These are phyloP conservation scores for Molossus alvarezi DNA, from an alignment of 2,797 vertebrate species.

Conservation along the genomic window DNA sequence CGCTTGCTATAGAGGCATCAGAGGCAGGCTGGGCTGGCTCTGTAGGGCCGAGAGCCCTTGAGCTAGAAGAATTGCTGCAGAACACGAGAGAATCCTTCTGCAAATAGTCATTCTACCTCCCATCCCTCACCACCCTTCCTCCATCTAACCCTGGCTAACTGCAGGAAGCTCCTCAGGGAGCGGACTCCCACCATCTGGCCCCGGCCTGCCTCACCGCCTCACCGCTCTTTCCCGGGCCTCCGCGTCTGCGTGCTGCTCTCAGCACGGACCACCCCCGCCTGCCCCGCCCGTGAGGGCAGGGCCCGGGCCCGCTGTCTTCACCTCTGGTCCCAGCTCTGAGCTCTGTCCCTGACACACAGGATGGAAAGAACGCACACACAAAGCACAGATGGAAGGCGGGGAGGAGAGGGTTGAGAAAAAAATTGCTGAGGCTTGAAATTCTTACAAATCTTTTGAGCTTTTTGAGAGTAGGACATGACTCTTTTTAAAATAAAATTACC, in stretches of 20 bases:
- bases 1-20: not conserved
- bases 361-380: accelerated
- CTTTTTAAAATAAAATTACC: not conserved
- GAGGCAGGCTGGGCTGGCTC: not conserved
- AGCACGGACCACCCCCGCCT: not conserved
- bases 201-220: not conserved
- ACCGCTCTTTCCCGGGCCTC: not conserved
- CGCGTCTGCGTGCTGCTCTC: not conserved
- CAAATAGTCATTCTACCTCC: no score
- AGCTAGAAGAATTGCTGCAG: not conserved
- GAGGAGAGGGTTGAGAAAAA: not conserved
- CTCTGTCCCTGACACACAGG: not conserved
- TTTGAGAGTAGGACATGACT: not conserved
- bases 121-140: not conserved
- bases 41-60: not conserved
- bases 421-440: not conserved
- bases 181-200: not conserved
- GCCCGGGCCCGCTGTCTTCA: accelerated
- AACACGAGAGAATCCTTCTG: not conserved
- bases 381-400: not conserved
- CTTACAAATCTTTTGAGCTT: not conserved
- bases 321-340: not conserved
- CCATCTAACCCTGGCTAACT: not conserved
- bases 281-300: not conserved
- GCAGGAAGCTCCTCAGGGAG: not conserved